phyloP scores from a whole-genome alignment of 2,113 vertebrate genomes.

The Cottus gobio region DNA sequence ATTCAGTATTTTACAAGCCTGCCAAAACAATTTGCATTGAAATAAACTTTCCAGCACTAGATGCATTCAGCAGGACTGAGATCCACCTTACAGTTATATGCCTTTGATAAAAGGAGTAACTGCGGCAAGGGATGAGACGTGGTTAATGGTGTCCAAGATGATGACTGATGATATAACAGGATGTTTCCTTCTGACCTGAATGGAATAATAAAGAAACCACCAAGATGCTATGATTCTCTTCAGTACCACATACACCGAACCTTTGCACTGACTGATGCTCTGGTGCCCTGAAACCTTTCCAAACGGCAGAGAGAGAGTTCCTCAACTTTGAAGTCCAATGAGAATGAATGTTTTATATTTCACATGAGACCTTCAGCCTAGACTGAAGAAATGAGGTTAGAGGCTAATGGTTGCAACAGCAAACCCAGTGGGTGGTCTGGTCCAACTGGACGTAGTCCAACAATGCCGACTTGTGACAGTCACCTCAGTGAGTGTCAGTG shows the following conservation, averaged over 20 bases:
- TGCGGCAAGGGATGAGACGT: no score
- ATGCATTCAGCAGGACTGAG: background rate
- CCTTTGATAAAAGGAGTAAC: background rate
- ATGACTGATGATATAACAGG: background rate
- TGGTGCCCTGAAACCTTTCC: background rate
- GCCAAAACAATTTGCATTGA: background rate
- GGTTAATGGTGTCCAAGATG: background rate
- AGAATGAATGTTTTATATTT: background rate
- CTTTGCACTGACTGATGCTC: background rate
- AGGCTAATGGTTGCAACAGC: background rate
- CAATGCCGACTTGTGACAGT: background rate
- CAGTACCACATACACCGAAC: no score
- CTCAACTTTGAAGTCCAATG: background rate
- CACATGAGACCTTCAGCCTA: background rate
- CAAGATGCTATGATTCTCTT: background rate
- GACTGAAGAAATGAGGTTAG: constrained; percentile 27
- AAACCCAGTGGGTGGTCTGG: background rate
- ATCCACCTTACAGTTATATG: background rate
- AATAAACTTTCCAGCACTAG: background rate
- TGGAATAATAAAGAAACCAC: background rate
- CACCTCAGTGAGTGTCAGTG: background rate
- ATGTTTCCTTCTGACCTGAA: background rate
- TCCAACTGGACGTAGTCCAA: background rate
- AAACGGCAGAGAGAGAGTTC: background rate
- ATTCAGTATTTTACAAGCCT: background rate